Base-by-base conservation (phyloP, 2,888 invertebrate genomes). In the Synergus japonicus region DNA sequence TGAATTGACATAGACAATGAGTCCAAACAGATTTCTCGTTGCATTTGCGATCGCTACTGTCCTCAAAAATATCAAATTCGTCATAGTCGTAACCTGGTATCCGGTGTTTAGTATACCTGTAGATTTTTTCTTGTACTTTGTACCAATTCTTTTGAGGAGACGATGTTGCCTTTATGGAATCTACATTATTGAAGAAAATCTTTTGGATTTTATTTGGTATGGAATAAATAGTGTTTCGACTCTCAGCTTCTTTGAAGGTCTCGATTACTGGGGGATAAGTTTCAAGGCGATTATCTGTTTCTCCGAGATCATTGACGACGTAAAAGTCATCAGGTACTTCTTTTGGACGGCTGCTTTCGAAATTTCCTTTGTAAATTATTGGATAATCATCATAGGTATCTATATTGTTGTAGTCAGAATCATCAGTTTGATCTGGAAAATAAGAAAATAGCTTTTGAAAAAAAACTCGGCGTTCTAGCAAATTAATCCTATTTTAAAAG, bases 1-100 rank as follows among this genome's bases (percentile, higher is more conserved):
- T 91, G 67, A 91, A 91, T 80, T 91, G 91, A 79, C 91, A 91
- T 9, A 92, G 83, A 69, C 91, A 92, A 77, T 91, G 90, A 5
- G 90, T 89, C 90, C 90, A 91, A 2, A 89, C 79, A 1, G 91
- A 90, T 66, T 82, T 89, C 0, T 89, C 87, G 69, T 91, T 88
- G 79, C 92, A 92, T 49, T 83, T 85, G 44, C 79, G 83, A 10
- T 82, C 85, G n/a, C 84, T 83, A 37, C 84, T 78, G 4, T 77
- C 78, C 8, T 60, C 18, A 37, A 88, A 89, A 46, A 49, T 49
- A 76, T 90, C 88, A 3, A 91, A 83, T 67, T 91, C 91, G 5
- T 90, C 90, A 78, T 90, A 91, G 65, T 91, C 91, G 58, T 90
- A 89, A 3, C 90, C 89, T 1, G 90, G 89, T 78, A 90, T 91